Evolutionary conservation across 1,140 invertebrate genomes (phyloP), one percentile per base, ranked within the genome.

Genomic region (Psilanteris sp.): DNA sequence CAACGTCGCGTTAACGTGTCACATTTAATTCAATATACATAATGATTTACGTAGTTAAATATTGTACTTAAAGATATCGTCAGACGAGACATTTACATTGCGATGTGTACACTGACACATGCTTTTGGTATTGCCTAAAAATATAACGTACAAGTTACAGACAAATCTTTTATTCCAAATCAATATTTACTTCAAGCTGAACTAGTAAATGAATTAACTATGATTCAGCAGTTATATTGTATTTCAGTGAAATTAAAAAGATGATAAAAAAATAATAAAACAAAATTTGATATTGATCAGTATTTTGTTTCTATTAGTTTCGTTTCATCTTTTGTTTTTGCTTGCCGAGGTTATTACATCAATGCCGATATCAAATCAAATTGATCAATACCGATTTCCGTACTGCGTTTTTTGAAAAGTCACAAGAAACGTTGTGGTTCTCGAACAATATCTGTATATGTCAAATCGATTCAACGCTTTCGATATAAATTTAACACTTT

Each of bases 381-480:
- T 39, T 50, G 43, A 50, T 26, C 26, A 36, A 61, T 48, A 61
- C 29, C 15, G 32, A 61, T 61, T 61, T 61, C 22, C 9, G 31
- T 11, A 26, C 11, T 43, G n/a, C 27, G 13, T 34, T 22, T 34
- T 27, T 16, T 32, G 37, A 32, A 26, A 43, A 15, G 31, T 22
- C n/a, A 29, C 15, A 34, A 27, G 48, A 48, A 46, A 44, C 27
- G 10, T 7, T 44, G 3, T 8, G 14, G 24, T 37, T 5, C 31
- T 46, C 39, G 27, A 36, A 50, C 43, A 50, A 50, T 39, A 11
- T 26, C 41, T 36, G 10, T 62, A 29, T 37, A 20, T 18, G 13
- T 41, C 34, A 62, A 48, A 67, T 46, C 34, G 44, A 43, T 61
- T 59, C 14, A 59, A 70, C 39, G 46, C n/a, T 46, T 27, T 54